Percentiles rank a stretch among this genome's conserved stretches.
Evolutionary conservation across 1,140 invertebrate species (phyloP).

Genomic region (Agrilus planipennis): DNA sequence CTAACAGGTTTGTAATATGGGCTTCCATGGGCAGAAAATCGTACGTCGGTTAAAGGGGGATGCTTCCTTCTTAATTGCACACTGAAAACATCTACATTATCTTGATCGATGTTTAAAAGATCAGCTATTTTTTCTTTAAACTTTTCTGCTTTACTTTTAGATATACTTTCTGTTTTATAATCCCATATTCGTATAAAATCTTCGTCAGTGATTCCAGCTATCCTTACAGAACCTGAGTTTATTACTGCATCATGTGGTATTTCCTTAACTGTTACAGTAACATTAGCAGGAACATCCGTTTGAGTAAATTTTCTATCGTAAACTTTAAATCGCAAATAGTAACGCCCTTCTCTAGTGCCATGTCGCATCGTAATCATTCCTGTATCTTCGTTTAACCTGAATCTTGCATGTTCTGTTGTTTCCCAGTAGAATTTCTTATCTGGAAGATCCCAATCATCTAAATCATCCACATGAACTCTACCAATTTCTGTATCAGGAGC

Average conservation of each 20-base stretch:
- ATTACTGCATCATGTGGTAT: constrained; percentile 91
- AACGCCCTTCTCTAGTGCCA: constrained; percentile 75
- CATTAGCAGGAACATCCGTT: constrained; percentile 82
- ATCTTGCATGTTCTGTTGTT: constrained; percentile 65
- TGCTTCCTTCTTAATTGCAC: constrained; percentile 76
- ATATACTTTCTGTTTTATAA: constrained; percentile 71
- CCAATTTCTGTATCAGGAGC: constrained; percentile 88
- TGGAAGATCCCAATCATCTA: constrained; percentile 94
- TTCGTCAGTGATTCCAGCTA: constrained; percentile 90
- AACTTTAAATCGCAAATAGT: constrained; percentile 80
- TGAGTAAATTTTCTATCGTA: constrained; percentile 90
- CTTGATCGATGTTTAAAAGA: constrained; percentile 66
- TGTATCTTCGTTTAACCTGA: constrained; percentile 78
- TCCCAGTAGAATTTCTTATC: constrained; percentile 97
- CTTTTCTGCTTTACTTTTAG: constrained; percentile 76
- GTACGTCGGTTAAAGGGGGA: constrained; percentile 82
- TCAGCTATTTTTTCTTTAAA: constrained; percentile 80
- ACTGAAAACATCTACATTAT: constrained; percentile 93
- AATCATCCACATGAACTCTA: constrained; percentile 88
- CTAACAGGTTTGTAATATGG: constrained; percentile 91
- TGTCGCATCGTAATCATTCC: constrained; percentile 93
- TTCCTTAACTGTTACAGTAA: constrained; percentile 84
- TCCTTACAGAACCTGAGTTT: constrained; percentile 87
- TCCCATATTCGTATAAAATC: constrained; percentile 92
- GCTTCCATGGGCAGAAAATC: constrained; percentile 90